These are phyloP conservation scores for Latrodectus geometricus DNA, from an alignment of 1,140 invertebrate species.

Conservation along the genomic window DNA sequence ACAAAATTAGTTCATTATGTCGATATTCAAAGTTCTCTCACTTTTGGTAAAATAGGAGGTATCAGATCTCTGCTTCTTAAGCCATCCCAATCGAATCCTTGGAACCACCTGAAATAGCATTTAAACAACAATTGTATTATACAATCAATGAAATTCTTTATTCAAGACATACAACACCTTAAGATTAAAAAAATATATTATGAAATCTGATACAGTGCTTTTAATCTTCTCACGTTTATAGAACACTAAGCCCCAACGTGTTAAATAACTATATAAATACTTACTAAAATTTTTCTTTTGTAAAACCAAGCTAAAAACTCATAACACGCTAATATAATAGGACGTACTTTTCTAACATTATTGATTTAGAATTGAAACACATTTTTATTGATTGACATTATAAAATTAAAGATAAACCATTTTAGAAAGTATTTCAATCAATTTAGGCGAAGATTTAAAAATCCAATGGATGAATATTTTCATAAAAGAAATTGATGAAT, in stretches of 20 bases:
- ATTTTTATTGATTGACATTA: no score
- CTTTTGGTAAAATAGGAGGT: conserved; percentile 87
- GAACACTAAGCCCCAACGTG: background rate
- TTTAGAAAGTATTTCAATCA: no score
- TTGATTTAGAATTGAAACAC: no score
- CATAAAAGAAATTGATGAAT: no score
- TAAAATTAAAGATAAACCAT: no score
- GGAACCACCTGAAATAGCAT: conserved; percentile 89
- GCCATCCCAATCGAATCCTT: conserved; percentile 99
- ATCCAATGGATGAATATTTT: no score
- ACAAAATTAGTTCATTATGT: background rate
- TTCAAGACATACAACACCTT: background rate
- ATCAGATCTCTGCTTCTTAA: conserved; percentile 85
- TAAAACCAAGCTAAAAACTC: no score
- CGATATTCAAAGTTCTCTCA: background rate
- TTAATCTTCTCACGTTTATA: background rate
- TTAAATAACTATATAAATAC: no score
- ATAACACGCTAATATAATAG: no score
- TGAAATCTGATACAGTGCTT: background rate
- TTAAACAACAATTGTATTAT: conserved; percentile 72
- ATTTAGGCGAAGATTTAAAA: no score
- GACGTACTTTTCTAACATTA: no score
- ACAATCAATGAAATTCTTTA: background rate
- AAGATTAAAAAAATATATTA: background rate
- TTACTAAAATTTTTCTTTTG: no score